Evolutionary conservation across 2,797 vertebrate genomes (phyloP), one percentile per base, ranked within the genome.

Genomic region (Parambassis ranga): DNA sequence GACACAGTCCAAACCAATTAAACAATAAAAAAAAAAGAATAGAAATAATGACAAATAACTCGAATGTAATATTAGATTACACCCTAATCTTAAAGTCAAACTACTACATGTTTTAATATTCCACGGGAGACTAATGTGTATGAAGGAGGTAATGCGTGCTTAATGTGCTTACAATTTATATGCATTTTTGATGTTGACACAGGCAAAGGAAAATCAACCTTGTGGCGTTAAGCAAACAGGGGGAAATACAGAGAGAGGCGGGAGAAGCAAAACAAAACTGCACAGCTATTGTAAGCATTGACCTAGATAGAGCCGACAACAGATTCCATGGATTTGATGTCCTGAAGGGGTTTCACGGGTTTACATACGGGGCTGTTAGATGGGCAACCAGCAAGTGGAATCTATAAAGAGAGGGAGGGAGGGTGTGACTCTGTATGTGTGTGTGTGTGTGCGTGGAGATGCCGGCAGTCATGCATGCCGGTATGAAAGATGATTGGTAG

Each of bases 301-400:
- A 92, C 93, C 93, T 92, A 93, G 88, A 92, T 93, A 92, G 82
- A 89, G 88, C 86, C 83, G 73, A 88, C 89, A 91, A 84, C 81
- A 85, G 82, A 86, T 84, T 90, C 86, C 81, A 82, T 37, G 75
- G 82, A 90, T 91, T 87, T 89, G 80, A 88, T 91, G 90, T 90
- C 91, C 91, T 92, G 81, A 82, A 90, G 91, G 90, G 87, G 71
- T 88, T 90, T 90, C 71, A 74, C 83, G 90, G 86, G 88, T 92
- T 90, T 90, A 90, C 84, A 92, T 89, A 85, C 87, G 87, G 76
- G 75, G 72, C 83, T 84, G 84, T 79, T 79, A 90, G 84, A 87
- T 81, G 81, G 82, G 79, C 86, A 89, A 87, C 87, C 85, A 83
- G 84, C 79, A 77, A 86, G 78, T 66, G 78, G 70, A 86, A 87